Evolutionary conservation across 2,113 vertebrate species (phyloP), one percentile per base, ranked within the genome.

Genomic region (Condylura cristata): DNA sequence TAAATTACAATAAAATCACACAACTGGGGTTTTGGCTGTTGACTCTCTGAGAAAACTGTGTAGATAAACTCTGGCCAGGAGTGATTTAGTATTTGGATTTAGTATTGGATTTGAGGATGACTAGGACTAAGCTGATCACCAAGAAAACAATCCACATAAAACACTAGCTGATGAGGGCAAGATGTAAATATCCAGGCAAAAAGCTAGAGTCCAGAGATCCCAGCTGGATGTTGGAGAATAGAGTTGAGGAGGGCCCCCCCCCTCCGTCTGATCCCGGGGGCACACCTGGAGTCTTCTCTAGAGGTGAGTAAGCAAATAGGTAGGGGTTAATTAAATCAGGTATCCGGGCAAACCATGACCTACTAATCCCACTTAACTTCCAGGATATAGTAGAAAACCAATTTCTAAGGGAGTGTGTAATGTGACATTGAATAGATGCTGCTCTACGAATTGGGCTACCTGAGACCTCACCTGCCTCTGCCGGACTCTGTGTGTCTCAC

Each of bases 1-100:
- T 61, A 76, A 39, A 32, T 80, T 44, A 46, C 3, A 9, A 88
- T 91, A 93, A 81, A 68, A 60, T 63, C 18, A 71, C 28, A 61
- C 34, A 60, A 68, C 30, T 11, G 32, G 24, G 10, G 13, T 37
- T 71, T 72, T 20, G 56, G 22, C 7, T 11, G 56, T 18, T 89
- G 61, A 91, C n/a, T 37, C 0, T 56, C 66, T 76, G 8, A 71
- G 94, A 30, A 61, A 30, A 9, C 32, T 7, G 92, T 24, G 60
- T 24, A 68, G 72, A 82, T 4, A 75, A 70, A 41, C 20, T 37
- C 34, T 70, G 30, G n/a, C 48, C 70, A 58, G 44, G 13, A 83
- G 30, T 79, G 44, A 58, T 20, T 48, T 48, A 48, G 8, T 48
- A 12, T 48, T 48, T 48, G 46, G 46, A 48, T 7, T 60, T 56